Base-by-base conservation (phyloP, 2,797 vertebrate genomes). In the Florisuga fusca region DNA sequence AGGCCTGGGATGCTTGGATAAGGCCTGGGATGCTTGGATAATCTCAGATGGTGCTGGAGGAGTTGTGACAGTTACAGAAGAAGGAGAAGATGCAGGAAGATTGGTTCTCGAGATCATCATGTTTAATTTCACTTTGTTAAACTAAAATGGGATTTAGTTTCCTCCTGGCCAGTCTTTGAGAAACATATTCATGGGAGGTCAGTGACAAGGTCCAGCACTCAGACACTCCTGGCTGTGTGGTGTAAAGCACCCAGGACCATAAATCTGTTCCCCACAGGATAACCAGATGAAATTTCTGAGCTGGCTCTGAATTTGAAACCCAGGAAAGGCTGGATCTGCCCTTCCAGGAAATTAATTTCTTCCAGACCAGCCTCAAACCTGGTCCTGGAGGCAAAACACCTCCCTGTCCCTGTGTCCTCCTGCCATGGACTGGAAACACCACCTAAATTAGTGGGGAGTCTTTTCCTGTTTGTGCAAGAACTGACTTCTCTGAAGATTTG, bases 401-500 rank as follows among this genome's bases (percentile, higher is more conserved):
- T 89, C 87, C 33, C 61, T 92, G 61, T 33, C 87, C 75, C 55
- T 69, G 33, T 81, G 91, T 77, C 58, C 76, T 83, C 66, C 78
- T 62, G 54, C 64, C 50, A 46, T 4, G 29, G 77, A 64, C 80
- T 91, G 76, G 64, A 81, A 89, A 63, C 50, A 88, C 21, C 79
- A 72, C 62, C 62, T 90, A 74, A 81, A 93, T 92, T 43, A 83
- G 69, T 86, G 91, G 80, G 82, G 89, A 93, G 62, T 78, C 87
- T 94, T 91, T 94, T 95, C 87, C 94, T 93, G 68, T 93, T 93
- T 91, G 83, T 91, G 68, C 76, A 78, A 92, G 54, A 87, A 45
- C 48, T 66, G 51, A 59, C 53, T 93, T 45, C 91, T 95, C 95
- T 95, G 92, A 95, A 82, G 92, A 10, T 48, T 54, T 95, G 84